Evolutionary conservation across 1,140 invertebrate species (phyloP), one percentile per base, ranked within the genome.

Genomic region (Eriosoma lanigerum): DNA sequence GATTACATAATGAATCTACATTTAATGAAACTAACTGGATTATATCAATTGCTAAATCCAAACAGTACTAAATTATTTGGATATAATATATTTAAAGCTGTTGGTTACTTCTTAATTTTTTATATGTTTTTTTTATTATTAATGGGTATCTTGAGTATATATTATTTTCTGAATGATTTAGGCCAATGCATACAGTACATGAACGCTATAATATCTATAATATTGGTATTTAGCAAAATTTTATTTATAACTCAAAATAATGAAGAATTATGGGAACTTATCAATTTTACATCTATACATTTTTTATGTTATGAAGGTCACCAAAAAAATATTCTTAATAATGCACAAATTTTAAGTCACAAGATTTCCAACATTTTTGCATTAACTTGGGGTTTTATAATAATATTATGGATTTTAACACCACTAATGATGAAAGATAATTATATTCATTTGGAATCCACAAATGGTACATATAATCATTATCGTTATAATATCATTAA

Each of bases 401-500:
- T 21, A 24, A 10, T 10, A 3, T 15, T 48, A 24, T 48, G 46
- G 21, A 19, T 50, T 17, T 26, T 70, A 10, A 26, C 46, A 4
- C 46, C 66, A n/a, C 26, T 70, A n/a, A 26, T 70, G 24, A 17
- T 46, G 21, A 46, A 46, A 3, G 38, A 68, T 4, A 68, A 68
- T 46, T 46, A 24, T 9, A 68, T 68, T 4, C 15, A 46, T 3
- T 0, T 68, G 6, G 46, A 68, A 68, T 46, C 64, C 5, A 46
- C 44, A 21, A 15, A 68, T 5, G 13, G 1, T 2, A 68, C 38
- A 1, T 46, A 46, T 10, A 24, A 13, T 9, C n/a, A 46, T 26
- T 50, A 26, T 26, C 66, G 24, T 19, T 48, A 70, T 21, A 70
- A 70, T 44, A 26, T 70, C 6, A 19, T 70, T 21, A 70, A 50